phyloP scores from a whole-genome alignment of 2,888 invertebrate genomes.

The Halictus ligatus region DNA sequence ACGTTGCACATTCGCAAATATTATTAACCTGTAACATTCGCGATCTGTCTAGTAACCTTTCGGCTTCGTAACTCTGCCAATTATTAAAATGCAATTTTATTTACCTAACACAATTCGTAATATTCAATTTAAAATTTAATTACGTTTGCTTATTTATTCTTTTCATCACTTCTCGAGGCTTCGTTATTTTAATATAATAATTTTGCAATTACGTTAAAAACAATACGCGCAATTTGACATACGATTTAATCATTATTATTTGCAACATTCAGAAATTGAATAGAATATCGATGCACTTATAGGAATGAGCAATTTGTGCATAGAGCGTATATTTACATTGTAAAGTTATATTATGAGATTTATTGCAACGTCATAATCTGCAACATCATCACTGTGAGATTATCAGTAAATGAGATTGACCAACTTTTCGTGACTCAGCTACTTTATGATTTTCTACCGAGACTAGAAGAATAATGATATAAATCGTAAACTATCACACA shows the following conservation, averaged over 20 bases:
- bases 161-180: no score
- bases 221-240: neutral
- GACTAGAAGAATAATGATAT: neutral
- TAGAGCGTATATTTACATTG: neutral
- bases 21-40: neutral
- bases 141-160: neutral
- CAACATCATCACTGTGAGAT: neutral
- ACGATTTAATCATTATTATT: neutral
- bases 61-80: neutral
- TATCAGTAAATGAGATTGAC: neutral
- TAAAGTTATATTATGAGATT: neutral
- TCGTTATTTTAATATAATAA: neutral
- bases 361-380: neutral
- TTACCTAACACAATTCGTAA: neutral
- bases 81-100: neutral
- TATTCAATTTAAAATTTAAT: neutral
- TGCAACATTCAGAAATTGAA: neutral
- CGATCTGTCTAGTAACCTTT: neutral
- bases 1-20: neutral
- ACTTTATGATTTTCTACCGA: neutral
- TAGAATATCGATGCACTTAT: neutral
- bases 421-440: neutral
- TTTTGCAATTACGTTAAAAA: neutral
- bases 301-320: neutral
- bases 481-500: neutral